These are phyloP conservation scores for Herpailurus yagouaroundi DNA, from an alignment of 2,113 vertebrate genomes.

Conservation along the genomic window DNA sequence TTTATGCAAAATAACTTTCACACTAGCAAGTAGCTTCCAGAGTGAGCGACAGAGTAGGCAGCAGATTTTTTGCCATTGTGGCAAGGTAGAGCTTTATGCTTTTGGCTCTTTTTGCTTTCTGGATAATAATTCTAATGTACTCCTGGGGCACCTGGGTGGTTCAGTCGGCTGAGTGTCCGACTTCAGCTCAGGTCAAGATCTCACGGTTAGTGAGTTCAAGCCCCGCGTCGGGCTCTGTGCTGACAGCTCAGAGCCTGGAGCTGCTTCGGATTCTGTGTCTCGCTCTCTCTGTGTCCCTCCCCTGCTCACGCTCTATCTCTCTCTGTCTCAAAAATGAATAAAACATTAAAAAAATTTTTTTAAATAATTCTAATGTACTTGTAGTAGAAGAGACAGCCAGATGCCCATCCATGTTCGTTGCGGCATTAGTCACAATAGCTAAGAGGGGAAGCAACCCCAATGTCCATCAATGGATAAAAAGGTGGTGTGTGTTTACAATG, in stretches of 20 bases:
- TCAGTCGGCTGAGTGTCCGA: too few species aligned
- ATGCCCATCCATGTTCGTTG: background rate
- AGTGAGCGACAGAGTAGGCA: slow-evolving; percentile 56
- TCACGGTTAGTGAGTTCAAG: too few species aligned
- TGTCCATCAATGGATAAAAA: background rate
- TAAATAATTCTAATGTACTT: background rate
- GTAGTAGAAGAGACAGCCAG: background rate
- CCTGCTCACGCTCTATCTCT: too few species aligned
- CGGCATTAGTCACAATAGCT: background rate
- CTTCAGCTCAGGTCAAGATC: too few species aligned
- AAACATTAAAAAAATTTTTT: too few species aligned
- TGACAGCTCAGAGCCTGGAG: too few species aligned
- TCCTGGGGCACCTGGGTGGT: too few species aligned
- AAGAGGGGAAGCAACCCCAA: background rate
- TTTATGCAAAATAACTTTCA: slow-evolving; percentile 74
- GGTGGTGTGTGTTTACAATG: too few species aligned
- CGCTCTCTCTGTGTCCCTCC: too few species aligned
- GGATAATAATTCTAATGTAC: slow-evolving; percentile 17
- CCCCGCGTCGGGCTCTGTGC: too few species aligned
- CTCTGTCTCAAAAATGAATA: too few species aligned
- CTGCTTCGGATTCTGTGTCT: too few species aligned
- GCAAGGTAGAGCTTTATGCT: slow-evolving; percentile 10
- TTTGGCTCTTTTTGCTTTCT: background rate
- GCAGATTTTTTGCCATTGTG: background rate
- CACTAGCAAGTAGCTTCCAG: slow-evolving; percentile 63